These are phyloP conservation scores for Siphamia tubifer DNA, from an alignment of 2,113 vertebrate genomes.

Conservation along the genomic window DNA sequence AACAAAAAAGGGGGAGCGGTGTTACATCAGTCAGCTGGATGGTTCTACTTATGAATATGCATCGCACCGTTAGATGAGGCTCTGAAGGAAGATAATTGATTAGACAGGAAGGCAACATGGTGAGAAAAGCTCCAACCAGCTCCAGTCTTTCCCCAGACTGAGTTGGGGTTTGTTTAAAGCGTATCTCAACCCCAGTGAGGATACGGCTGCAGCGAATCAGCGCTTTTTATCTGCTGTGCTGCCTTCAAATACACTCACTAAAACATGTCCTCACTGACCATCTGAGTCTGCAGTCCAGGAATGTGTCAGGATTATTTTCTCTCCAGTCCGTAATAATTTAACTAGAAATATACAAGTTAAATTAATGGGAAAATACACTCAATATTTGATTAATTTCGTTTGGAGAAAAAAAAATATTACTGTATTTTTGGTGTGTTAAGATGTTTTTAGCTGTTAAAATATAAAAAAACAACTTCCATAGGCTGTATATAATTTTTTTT, in stretches of 20 bases:
- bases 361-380: no score
- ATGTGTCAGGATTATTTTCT: no score
- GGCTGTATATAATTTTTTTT: no score
- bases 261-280: no score
- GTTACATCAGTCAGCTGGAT: conserved; percentile 83
- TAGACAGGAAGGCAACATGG: conserved; percentile 82
- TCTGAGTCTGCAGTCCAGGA: neutral
- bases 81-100: conserved; percentile 86
- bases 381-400: no score
- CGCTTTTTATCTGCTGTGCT: neutral
- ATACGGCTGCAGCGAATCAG: neutral
- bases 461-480: no score
- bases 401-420: no score
- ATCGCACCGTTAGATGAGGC: conserved; percentile 79
- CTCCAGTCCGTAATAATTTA: no score
- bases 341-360: no score
- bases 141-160: conserved; percentile 33
- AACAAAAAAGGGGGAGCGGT: neutral
- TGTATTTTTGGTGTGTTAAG: no score
- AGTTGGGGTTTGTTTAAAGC: conserved; percentile 46
- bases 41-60: conserved; percentile 86
- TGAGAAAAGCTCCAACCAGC: conserved; percentile 43
- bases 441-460: no score
- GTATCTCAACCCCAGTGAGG: conserved; percentile 23
- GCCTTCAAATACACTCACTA: neutral